These are phyloP conservation scores for Elanoides forficatus DNA, from an alignment of 2,113 vertebrate genomes.

Conservation along the genomic window DNA sequence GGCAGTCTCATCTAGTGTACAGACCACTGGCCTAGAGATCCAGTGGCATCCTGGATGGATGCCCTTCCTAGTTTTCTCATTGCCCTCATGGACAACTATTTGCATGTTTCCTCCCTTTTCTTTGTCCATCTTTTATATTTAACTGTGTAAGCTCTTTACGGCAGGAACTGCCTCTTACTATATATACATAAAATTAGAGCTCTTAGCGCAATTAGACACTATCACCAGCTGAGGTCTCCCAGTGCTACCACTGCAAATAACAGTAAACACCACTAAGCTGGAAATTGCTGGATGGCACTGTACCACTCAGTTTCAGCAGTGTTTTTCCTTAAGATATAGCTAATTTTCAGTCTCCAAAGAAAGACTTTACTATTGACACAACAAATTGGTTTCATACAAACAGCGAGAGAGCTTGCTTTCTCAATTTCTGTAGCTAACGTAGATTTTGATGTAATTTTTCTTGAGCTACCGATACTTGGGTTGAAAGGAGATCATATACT, in stretches of 20 bases:
- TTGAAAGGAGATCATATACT: not conserved
- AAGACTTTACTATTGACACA: not conserved
- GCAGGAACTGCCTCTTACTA: not conserved
- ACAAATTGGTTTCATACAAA: not conserved
- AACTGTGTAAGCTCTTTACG: not conserved
- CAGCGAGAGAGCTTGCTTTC: not conserved
- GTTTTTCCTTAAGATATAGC: not conserved
- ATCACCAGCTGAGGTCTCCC: not conserved
- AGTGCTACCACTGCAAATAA: rapidly evolving
- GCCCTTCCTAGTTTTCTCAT: not conserved
- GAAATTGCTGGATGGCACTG: not conserved
- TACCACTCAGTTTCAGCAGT: not conserved
- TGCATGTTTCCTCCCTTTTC: not conserved
- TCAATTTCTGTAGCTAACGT: not conserved
- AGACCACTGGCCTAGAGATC: not conserved
- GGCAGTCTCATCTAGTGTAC: not conserved
- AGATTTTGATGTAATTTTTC: not conserved
- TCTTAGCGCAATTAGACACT: not conserved
- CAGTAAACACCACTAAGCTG: not conserved
- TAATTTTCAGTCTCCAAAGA: not conserved
- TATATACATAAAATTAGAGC: not conserved
- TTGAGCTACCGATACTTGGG: not conserved
- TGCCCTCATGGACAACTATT: not conserved
- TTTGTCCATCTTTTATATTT: not conserved
- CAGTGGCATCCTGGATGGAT: not conserved